These are phyloP conservation scores for Zygogramma bicolorata DNA, from an alignment of 2,888 invertebrate genomes.

Conservation along the genomic window DNA sequence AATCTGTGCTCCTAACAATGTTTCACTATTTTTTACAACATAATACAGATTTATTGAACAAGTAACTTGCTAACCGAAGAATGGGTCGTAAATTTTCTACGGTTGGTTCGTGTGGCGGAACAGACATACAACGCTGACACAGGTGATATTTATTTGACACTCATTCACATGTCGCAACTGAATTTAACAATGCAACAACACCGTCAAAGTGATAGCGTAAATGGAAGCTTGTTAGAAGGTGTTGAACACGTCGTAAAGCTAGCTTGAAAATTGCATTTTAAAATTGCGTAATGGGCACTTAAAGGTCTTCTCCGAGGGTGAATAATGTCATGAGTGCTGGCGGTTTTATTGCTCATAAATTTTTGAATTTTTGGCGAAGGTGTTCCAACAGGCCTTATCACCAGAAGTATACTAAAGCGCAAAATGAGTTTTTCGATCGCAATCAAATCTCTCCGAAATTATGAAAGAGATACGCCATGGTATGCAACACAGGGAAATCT, in stretches of 20 bases:
- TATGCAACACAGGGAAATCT: too few species aligned
- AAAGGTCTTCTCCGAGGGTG: background rate
- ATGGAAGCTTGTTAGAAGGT: slow-evolving; percentile 6
- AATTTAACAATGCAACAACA: slow-evolving; percentile 9
- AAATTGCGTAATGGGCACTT: background rate
- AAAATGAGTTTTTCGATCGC: background rate
- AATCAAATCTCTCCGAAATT: too few species aligned
- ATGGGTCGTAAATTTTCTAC: slow-evolving; percentile 46
- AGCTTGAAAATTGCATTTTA: background rate
- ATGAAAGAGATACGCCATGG: too few species aligned
- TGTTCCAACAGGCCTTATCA: background rate
- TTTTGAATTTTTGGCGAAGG: background rate
- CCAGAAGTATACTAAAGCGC: background rate
- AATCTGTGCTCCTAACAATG: slow-evolving; percentile 34
- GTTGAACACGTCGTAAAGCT: background rate
- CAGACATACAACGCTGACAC: slow-evolving; percentile 15
- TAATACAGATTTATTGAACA: slow-evolving; percentile 53
- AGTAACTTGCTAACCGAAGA: slow-evolving; percentile 45
- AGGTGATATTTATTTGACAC: slow-evolving; percentile 24
- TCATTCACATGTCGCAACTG: slow-evolving; percentile 22
- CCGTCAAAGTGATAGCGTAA: slow-evolving; percentile 21
- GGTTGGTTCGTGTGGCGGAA: slow-evolving; percentile 22
- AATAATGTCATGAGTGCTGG: background rate
- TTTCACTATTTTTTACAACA: slow-evolving; percentile 45
- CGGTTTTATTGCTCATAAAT: background rate